Evolutionary conservation across 2,888 invertebrate species (phyloP).

Genomic region (Eugnorisma glareosa): DNA sequence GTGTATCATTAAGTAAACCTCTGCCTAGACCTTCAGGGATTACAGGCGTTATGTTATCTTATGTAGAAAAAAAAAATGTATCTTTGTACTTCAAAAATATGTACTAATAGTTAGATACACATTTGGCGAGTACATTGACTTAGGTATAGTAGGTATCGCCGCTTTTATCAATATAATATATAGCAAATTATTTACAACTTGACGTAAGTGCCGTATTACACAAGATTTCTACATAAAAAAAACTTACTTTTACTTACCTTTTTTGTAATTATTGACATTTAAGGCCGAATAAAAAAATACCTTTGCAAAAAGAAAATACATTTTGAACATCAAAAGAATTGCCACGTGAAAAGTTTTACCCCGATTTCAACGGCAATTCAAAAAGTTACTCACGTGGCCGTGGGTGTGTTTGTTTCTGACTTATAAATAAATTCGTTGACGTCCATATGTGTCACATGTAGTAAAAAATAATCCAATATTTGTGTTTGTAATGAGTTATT

Average conservation of each 20-base stretch:
- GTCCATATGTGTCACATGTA: not conserved
- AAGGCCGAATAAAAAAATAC: not conserved
- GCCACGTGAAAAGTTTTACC: conserved; percentile 5
- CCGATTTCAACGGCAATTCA: not conserved
- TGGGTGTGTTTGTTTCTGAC: not conserved
- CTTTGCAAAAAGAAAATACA: not conserved
- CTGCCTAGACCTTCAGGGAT: no score
- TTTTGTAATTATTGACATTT: not conserved
- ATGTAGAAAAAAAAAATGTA: not conserved
- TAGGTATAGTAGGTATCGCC: not conserved
- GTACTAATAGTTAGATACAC: not conserved
- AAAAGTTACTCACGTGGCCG: not conserved
- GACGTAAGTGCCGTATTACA: not conserved
- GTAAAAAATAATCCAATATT: conserved; percentile 17
- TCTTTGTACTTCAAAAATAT: not conserved
- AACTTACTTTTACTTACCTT: not conserved
- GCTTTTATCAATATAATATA: not conserved
- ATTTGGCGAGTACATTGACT: not conserved
- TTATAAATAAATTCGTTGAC: not conserved
- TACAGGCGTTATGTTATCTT: not conserved
- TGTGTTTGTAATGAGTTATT: conserved; percentile 20
- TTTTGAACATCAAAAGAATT: not conserved
- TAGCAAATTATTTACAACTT: conserved; percentile 1
- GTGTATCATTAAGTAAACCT: no score
- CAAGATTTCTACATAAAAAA: not conserved